Evolutionary conservation across 2,113 vertebrate genomes (phyloP), one percentile per base, ranked within the genome.

Genomic region (Nanorana parkeri): DNA sequence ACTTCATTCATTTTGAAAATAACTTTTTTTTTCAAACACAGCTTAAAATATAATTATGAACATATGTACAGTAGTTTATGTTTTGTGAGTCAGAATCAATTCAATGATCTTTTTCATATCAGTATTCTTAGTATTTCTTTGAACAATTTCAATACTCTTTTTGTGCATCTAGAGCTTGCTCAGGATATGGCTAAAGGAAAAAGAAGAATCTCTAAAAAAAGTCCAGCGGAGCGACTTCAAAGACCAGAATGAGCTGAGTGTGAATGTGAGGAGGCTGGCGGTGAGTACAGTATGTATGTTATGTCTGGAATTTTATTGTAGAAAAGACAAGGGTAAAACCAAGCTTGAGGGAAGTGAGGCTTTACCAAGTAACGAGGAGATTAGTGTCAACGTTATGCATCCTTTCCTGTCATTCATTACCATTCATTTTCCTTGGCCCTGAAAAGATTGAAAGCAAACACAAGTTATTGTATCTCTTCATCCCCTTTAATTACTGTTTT

Each of bases 181-280:
- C 88, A 93, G 92, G 86, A 90, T 88, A 1, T 99, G 98, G 98
- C 87, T 99, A 77, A 90, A 88, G 5, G 95, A 99, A 88, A 96
- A 96, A 87, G 98, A 99, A 85, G 93, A 94, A 16, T 92, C 93
- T 75, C 90, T 99, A 90, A 93, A 86, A 86, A 93, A 96, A 86
- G 93, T 98, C 26, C 96, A 97, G 89, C 96, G 94, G 0, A 92
- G 93, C 88, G 92, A 92, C 88, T 98, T 98, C 83, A 97, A 92
- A 88, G 95, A 97, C 88, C 94, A 94, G 0, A 90, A 90, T 86
- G 96, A 99, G 80, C 92, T 98, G 67, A 96, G 96, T 78, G 88
- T 93, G 81, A 98, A 96, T 51, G 92, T 98, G 81, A 93, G 95
- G 29, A 95, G 90, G 73, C 87, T 99, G 86, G 96, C 97, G 3